These are phyloP conservation scores for Merluccius polli DNA, from an alignment of 2,797 vertebrate genomes.

Conservation along the genomic window DNA sequence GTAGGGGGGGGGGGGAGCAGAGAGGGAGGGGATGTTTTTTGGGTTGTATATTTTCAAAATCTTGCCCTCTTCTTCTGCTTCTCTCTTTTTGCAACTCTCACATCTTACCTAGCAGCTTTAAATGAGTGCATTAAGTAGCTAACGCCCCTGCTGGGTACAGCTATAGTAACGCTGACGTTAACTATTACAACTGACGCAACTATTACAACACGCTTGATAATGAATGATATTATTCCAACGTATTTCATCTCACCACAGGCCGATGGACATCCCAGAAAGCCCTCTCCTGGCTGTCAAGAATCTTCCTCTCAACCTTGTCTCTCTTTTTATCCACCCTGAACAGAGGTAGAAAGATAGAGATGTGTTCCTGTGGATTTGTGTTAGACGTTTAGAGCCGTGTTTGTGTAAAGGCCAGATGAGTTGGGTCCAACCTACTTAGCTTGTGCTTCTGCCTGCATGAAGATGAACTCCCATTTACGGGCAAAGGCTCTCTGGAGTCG, in stretches of 20 bases:
- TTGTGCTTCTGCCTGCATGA: constrained; percentile 89
- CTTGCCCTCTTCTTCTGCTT: too few species aligned
- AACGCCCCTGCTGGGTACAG: neutral
- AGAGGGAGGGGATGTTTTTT: too few species aligned
- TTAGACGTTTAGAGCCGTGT: neutral
- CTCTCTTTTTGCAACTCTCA: too few species aligned
- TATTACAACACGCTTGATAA: neutral
- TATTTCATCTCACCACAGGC: constrained; percentile 70
- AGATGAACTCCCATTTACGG: constrained; percentile 88
- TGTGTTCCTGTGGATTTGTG: neutral
- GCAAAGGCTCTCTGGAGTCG: constrained; percentile 84
- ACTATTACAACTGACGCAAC: too few species aligned
- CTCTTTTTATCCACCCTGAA: constrained; percentile 80
- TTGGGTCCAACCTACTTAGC: constrained; percentile 78
- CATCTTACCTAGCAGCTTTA: too few species aligned
- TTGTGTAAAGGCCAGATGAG: neutral
- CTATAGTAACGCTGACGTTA: neutral
- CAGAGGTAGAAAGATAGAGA: neutral
- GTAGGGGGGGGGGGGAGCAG: too few species aligned
- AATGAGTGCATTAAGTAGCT: too few species aligned
- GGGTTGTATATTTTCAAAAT: too few species aligned
- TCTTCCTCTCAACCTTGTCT: constrained; percentile 81
- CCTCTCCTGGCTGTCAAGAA: constrained; percentile 79
- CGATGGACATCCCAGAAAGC: constrained; percentile 81
- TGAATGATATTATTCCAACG: neutral